Percentiles rank a stretch among this genome's conserved stretches.
phyloP scores from a whole-genome alignment of 2,888 invertebrate genomes.

The Rutpela maculata region DNA sequence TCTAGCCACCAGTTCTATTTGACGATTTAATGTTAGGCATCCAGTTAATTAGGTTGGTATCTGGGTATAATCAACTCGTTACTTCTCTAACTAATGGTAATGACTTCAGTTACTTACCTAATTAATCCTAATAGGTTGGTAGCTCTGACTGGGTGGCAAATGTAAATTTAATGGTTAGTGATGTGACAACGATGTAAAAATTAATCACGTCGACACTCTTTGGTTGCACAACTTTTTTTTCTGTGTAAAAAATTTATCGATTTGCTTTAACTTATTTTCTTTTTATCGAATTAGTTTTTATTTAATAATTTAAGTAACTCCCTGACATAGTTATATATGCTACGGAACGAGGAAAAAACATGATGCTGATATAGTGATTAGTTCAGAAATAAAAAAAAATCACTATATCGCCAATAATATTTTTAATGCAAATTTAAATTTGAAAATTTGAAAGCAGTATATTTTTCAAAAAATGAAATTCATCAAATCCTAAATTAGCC shows the following conservation, averaged over 20 bases:
- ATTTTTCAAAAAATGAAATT: too few species aligned
- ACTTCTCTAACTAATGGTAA: slow-evolving; percentile 60
- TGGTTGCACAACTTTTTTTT: slow-evolving; percentile 20
- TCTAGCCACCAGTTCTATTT: slow-evolving; percentile 48
- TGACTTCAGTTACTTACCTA: slow-evolving; percentile 60
- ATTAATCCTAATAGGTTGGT: slow-evolving; percentile 63
- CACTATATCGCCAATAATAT: too few species aligned
- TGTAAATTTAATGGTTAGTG: slow-evolving; percentile 54
- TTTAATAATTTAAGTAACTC: too few species aligned
- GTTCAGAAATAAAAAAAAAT: too few species aligned
- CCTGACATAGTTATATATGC: too few species aligned
- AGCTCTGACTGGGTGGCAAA: slow-evolving; percentile 62
- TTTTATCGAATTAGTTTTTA: too few species aligned
- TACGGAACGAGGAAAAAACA: too few species aligned
- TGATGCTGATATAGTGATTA: too few species aligned
- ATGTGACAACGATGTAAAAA: slow-evolving; percentile 39
- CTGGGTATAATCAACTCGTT: slow-evolving; percentile 55
- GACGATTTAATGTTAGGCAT: slow-evolving; percentile 50
- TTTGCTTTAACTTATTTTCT: not conserved
- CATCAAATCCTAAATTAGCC: too few species aligned
- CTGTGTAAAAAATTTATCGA: not conserved
- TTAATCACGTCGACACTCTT: slow-evolving; percentile 33
- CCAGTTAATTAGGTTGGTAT: slow-evolving; percentile 56
- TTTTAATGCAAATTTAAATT: too few species aligned
- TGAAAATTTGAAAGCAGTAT: too few species aligned